phyloP scores from a whole-genome alignment of 2,888 invertebrate species.

The Eristalis arbustorum region DNA sequence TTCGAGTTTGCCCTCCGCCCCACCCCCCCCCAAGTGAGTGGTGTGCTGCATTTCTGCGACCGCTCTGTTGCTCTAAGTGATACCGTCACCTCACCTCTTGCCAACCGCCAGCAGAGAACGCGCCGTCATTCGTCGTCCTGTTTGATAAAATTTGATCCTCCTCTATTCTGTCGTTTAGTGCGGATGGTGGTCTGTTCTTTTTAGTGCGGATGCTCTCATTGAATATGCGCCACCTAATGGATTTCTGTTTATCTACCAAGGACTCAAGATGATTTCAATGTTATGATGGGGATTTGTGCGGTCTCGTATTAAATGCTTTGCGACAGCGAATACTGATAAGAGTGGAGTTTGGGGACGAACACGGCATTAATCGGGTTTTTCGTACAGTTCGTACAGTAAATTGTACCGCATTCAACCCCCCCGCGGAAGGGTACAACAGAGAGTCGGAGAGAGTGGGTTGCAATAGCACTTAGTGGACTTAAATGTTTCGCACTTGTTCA shows the following conservation, averaged over 20 bases:
- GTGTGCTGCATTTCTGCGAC: constrained; percentile 21
- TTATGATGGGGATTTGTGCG: constrained; percentile 72
- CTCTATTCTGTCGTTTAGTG: constrained; percentile 13
- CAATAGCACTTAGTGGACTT: constrained; percentile 34
- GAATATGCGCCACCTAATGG: constrained; percentile 72
- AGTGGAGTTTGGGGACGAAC: constrained; percentile 15
- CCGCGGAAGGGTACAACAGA: not conserved
- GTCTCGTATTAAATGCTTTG: constrained; percentile 59
- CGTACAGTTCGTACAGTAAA: not conserved
- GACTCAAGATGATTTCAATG: constrained; percentile 72
- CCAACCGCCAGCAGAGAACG: not conserved
- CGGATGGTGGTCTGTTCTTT: constrained; percentile 23
- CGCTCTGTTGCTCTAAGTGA: constrained; percentile 58
- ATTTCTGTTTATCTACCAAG: constrained; percentile 73
- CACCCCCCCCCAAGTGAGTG: constrained; percentile 20
- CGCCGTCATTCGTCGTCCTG: not conserved
- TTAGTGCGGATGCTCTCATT: constrained; percentile 50
- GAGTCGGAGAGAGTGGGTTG: not conserved
- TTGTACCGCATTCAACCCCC: not conserved
- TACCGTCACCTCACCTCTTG: constrained; percentile 3
- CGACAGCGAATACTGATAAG: constrained; percentile 66
- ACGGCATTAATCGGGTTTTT: constrained; percentile 21
- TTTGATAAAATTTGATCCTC: not conserved
- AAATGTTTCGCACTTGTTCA: constrained; percentile 40
- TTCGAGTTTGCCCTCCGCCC: constrained; percentile 13